phyloP scores from a whole-genome alignment of 2,113 vertebrate species.

The Crotalus horridus region DNA sequence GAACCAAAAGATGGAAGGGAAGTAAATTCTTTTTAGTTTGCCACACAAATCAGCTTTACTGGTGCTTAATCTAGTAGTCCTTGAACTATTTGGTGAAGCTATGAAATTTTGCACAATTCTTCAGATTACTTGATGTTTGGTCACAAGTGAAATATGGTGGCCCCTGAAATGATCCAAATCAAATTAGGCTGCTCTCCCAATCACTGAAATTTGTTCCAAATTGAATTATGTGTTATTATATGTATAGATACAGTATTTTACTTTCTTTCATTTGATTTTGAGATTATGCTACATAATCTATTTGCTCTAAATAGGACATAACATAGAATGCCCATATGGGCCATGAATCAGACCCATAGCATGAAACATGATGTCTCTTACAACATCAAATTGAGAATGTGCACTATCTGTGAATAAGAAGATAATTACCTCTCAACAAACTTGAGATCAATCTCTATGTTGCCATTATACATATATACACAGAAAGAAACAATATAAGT shows the following conservation, averaged over 20 bases:
- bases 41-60: background rate
- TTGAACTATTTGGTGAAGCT: background rate
- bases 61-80: background rate
- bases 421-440: background rate
- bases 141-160: background rate
- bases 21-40: background rate
- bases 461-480: background rate
- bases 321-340: background rate
- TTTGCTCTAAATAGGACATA: background rate
- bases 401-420: background rate
- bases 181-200: background rate
- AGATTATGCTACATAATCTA: background rate
- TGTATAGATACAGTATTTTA: background rate
- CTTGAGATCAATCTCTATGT: background rate
- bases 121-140: background rate
- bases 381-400: background rate
- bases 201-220: background rate
- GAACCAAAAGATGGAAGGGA: background rate
- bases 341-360: background rate
- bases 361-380: background rate
- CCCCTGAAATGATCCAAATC: background rate
- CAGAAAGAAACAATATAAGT: background rate
- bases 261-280: background rate
- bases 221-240: background rate
- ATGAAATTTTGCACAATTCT: background rate